Evolutionary conservation across 2,888 invertebrate genomes (phyloP).

Genomic region (Machimus rusticus): DNA sequence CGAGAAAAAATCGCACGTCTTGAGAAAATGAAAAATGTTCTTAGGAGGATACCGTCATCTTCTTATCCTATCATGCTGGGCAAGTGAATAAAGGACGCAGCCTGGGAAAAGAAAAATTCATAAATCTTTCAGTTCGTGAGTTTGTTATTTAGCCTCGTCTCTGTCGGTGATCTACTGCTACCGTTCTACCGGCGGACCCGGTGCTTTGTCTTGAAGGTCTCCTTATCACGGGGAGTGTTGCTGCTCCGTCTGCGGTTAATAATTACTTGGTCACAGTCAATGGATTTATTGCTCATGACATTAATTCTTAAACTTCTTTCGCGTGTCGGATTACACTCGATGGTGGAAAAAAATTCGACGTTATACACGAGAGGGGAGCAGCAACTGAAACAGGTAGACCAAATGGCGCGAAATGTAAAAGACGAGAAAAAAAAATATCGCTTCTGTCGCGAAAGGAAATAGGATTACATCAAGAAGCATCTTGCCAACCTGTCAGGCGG

Average conservation of each 20-base stretch:
- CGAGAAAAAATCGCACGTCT: slow-evolving; percentile 34
- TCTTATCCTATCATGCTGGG: slow-evolving; percentile 33
- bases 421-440: not conserved
- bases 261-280: slow-evolving; percentile 40
- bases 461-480: slow-evolving; percentile 21
- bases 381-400: not conserved
- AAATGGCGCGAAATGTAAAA: not conserved
- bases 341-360: not conserved
- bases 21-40: slow-evolving; percentile 42
- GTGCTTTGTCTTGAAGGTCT: slow-evolving; percentile 5
- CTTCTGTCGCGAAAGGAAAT: slow-evolving; percentile 9
- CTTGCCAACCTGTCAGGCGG: not conserved
- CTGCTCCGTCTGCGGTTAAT: slow-evolving; percentile 25
- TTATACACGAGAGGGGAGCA: not conserved
- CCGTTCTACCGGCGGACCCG: not conserved
- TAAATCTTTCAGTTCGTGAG: slow-evolving; percentile 40
- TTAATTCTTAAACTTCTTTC: slow-evolving; percentile 29
- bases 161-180: slow-evolving; percentile 31
- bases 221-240: slow-evolving; percentile 16
- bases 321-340: slow-evolving; percentile 24
- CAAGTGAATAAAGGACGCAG: slow-evolving; percentile 35
- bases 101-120: slow-evolving; percentile 34
- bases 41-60: slow-evolving; percentile 40
- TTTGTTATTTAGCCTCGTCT: slow-evolving; percentile 35
- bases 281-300: slow-evolving; percentile 41